phyloP scores from a whole-genome alignment of 2,797 vertebrate species.

The Ciconia nigra region DNA sequence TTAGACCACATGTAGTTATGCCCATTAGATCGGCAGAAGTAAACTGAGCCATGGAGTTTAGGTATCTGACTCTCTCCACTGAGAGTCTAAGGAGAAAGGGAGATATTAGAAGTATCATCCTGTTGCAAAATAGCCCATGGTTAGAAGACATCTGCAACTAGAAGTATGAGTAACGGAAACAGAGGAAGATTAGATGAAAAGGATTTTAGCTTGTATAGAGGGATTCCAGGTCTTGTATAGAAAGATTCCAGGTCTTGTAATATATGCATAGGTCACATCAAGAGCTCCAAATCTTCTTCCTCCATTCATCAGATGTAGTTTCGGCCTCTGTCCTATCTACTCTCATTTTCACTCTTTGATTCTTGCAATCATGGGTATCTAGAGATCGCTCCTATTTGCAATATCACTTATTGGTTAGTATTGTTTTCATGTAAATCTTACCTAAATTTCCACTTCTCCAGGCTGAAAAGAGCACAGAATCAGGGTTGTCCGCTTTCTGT shows the following conservation, averaged over 20 bases:
- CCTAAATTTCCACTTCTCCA: not conserved
- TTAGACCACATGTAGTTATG: not conserved
- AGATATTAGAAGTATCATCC: not conserved
- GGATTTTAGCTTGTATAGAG: not conserved
- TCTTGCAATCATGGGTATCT: not conserved
- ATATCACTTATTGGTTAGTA: not conserved
- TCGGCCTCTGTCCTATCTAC: not conserved
- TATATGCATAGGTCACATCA: not conserved
- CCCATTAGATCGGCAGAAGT: not conserved
- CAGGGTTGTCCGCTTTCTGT: not conserved
- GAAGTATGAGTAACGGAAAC: not conserved
- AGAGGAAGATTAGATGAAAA: not conserved
- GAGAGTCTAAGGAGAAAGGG: not conserved
- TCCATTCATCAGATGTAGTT: not conserved
- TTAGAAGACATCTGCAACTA: not conserved
- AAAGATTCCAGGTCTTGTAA: not conserved
- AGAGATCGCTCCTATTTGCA: not conserved
- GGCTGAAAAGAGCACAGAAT: not conserved
- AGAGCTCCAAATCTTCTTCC: not conserved
- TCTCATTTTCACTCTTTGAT: not conserved
- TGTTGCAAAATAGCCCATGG: not conserved
- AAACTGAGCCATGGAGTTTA: not conserved
- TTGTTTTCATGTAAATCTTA: not conserved
- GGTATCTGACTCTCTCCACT: not conserved
- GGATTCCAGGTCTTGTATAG: not conserved